Conservation (phyloP, 2,888 invertebrate genomes). For the Lacanobia oleracea region DNA sequence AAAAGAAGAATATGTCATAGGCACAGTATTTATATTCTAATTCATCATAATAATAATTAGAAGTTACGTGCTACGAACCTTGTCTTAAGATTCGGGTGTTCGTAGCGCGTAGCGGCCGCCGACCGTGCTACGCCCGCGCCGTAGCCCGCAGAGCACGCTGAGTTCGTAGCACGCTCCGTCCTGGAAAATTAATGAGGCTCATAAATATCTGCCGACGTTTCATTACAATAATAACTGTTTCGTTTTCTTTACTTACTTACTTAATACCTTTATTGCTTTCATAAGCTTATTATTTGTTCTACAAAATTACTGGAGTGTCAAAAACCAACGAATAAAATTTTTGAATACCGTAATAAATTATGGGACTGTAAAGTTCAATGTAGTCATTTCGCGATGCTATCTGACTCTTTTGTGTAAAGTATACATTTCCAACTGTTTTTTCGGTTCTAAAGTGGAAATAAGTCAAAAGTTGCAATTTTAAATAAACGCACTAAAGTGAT, state of each 20-base stretch:
- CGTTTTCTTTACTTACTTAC: conserved; percentile 13
- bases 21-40: background rate
- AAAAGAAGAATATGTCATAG: background rate
- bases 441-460: background rate
- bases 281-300: conserved; percentile 10
- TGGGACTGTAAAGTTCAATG: conserved; percentile 29
- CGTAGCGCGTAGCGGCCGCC: conserved; percentile 60
- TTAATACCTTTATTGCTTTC: conserved; percentile 3
- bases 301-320: background rate
- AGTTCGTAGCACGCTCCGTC: conserved; percentile 52
- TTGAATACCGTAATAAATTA: conserved; percentile 8
- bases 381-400: conserved; percentile 30
- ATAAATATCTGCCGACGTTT: conserved; percentile 47
- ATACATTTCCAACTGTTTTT: background rate
- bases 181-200: conserved; percentile 62
- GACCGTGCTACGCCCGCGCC: conserved; percentile 56
- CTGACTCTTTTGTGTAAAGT: conserved; percentile 9
- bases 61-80: conserved; percentile 31
- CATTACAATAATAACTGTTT: conserved; percentile 46
- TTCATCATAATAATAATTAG: background rate
- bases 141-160: conserved; percentile 42
- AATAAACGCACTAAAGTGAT: background rate
- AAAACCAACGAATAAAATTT: conserved; percentile 28
- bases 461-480: background rate
- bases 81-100: conserved; percentile 8